Conservation (phyloP, 2,113 vertebrate species). For the Megaleporinus macrocephalus region DNA sequence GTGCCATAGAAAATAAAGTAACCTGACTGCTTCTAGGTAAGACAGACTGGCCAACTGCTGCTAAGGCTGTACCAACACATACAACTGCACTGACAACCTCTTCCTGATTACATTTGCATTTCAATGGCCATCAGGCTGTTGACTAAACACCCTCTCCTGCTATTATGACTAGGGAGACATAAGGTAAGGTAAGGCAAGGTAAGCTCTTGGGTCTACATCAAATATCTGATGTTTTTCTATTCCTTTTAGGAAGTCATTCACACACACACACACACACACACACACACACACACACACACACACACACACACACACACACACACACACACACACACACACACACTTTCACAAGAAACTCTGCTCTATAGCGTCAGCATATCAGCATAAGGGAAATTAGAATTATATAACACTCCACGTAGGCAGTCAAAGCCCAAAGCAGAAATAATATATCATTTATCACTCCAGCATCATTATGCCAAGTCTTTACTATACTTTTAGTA, state of each 20-base stretch:
- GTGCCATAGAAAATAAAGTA: too few relatives aligned
- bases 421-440: neutral
- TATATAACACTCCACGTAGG: neutral
- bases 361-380: neutral
- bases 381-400: neutral
- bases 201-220: too few relatives aligned
- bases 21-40: too few relatives aligned
- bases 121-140: neutral
- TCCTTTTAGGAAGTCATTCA: neutral
- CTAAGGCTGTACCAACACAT: neutral
- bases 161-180: neutral
- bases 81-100: neutral
- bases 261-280: neutral
- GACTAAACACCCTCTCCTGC: slow-evolving; percentile 5
- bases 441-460: neutral
- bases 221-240: neutral
- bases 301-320: too few relatives aligned
- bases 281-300: neutral
- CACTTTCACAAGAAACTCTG: neutral
- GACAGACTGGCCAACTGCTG: neutral
- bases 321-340: too few relatives aligned
- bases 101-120: slow-evolving; percentile 46
- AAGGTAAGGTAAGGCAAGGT: too few relatives aligned
- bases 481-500: neutral
- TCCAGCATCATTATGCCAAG: neutral